Evolutionary conservation across 2,888 invertebrate genomes (phyloP), one percentile per base, ranked within the genome.

Genomic region (Micropterix aruncella): DNA sequence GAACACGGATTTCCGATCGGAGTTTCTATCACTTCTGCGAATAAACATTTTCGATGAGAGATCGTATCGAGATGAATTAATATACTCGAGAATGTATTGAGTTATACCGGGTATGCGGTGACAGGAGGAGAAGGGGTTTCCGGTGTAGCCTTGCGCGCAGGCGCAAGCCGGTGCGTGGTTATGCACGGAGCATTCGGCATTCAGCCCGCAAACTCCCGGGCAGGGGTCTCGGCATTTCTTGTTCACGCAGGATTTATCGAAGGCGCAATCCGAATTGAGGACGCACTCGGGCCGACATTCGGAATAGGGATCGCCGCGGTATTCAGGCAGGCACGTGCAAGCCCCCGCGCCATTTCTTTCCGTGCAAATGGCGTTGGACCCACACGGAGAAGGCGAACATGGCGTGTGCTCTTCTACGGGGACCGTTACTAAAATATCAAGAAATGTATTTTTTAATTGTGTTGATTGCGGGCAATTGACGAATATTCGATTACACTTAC

Each of bases 271-370:
- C 5, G 83, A 79, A 60, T 90, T 90, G 53, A 84, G 75, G n/a
- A 88, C 80, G 60, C 91, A 91, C 72, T 91, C 89, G 18, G 90
- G 90, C 57, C 87, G 74, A 61, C 91, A 91, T 56, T 85, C 84
- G 38, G 82, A 69, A 56, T 90, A 88, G 2, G 90, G 90, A 67
- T 90, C 88, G 43, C 91, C 90, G 55, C 80, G 83, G 61, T 87
- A 90, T 55, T 87, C 86, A 46, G 80, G 75, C 50, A 86, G 66
- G 65, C 90, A 91, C 49, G 77, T 73, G 61, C 90, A 91, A 48
- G 89, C 85, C 40, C 88, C 89, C 45, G 81, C 81, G 52, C 83
- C 84, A 56, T 83, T 79, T 55, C 79, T 74, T 65, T 86, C 85
- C 62, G 79, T 83, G 63, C 92, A 92, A 52, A 85, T 64, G 42